Evolutionary conservation across 2,113 vertebrate genomes (phyloP), one percentile per base, ranked within the genome.

Genomic region (Sylvia atricapilla): DNA sequence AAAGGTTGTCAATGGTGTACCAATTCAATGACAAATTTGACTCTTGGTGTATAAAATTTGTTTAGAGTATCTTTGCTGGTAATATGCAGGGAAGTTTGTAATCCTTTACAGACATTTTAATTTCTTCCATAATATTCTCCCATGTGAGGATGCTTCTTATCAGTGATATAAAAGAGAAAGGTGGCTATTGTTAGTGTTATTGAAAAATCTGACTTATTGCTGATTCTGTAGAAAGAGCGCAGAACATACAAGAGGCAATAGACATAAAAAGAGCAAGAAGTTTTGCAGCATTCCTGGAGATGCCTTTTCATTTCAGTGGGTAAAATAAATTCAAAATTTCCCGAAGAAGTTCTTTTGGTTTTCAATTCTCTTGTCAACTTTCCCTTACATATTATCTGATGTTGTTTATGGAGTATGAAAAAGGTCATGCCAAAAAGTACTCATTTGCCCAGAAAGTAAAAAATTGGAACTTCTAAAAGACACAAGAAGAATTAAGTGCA

Each of bases 401-500:
- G 24, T 58, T 91, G 35, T 88, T 95, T 86, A 70, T 25, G 55
- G 56, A 55, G 35, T 56, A 58, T 62, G 62, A 85, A 85, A 62
- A 87, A 83, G 24, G 58, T 80, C 39, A 68, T 78, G 47, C 35
- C 60, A 84, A 76, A 90, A 88, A 90, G 60, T 55, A 37, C n/a
- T 90, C 2, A n/a, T 90, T 94, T 88, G 12, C 28, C 11, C 79
- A 81, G 79, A 63, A 92, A 86, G 56, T 90, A 92, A 92, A 81
- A 56, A 92, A 91, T 64, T 83, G 75, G 24, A 27, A 86, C 41
- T 77, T 85, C 39, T 91, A 30, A 94, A 86, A 77, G 68, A 94
- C 43, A 46, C n/a, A 49, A 82, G 63, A 91, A 96, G 69, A 96
- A 91, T 79, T 85, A 78, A 95, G 46, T 30, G 70, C 43, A 90